Conservation (phyloP, 1,140 invertebrate genomes). For the Anoplophora glabripennis region DNA sequence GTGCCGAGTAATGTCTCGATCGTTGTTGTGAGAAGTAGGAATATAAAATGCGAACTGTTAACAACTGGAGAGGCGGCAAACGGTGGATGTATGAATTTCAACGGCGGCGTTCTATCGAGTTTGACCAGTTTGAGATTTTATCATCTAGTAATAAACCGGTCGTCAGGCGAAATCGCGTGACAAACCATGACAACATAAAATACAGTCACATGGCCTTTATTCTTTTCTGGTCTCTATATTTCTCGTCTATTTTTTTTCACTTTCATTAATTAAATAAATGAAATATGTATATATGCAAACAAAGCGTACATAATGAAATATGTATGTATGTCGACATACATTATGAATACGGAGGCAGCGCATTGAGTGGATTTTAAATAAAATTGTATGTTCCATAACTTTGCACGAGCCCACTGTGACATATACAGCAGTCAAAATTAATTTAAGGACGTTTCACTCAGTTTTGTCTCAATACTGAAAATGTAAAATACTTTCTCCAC, state of each 20-base stretch:
- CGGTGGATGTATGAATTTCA: slow-evolving; percentile 16
- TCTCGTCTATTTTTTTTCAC: slow-evolving; percentile 26
- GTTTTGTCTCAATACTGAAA: no score
- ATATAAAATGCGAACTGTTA: no score
- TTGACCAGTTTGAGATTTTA: slow-evolving; percentile 36
- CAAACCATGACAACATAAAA: slow-evolving; percentile 39
- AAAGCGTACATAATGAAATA: not conserved
- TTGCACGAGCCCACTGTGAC: no score
- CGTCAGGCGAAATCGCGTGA: slow-evolving; percentile 38
- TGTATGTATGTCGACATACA: not conserved
- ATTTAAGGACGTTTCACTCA: no score
- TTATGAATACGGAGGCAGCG: no score
- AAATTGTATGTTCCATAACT: no score
- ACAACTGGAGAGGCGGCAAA: slow-evolving; percentile 1
- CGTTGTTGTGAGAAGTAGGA: no score
- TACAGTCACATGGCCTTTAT: slow-evolving; percentile 38
- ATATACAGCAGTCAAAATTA: no score
- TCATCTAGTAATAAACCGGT: slow-evolving; percentile 31
- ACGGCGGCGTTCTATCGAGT: slow-evolving; percentile 23
- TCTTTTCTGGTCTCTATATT: slow-evolving; percentile 28
- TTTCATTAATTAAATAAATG: slow-evolving; percentile 36
- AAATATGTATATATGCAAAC: slow-evolving; percentile 29
- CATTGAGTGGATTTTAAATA: no score
- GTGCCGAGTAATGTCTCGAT: no score
- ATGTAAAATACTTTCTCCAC: no score